These are phyloP conservation scores for Gopherus evgoodei DNA, from an alignment of 2,113 vertebrate species.

Conservation along the genomic window DNA sequence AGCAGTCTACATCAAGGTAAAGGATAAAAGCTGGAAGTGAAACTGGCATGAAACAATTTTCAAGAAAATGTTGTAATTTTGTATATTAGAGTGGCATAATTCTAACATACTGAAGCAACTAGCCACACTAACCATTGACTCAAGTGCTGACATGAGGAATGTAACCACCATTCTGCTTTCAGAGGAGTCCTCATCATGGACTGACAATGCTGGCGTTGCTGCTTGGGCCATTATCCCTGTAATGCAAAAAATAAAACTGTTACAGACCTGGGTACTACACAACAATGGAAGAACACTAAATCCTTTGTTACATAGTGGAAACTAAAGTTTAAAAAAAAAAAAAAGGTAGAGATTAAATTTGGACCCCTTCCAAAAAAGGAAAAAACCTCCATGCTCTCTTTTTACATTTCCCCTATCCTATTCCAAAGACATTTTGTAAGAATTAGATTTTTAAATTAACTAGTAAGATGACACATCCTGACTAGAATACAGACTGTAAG, in stretches of 20 bases:
- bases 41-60: neutral
- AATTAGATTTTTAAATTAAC: neutral
- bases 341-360: neutral
- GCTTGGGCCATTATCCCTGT: constrained; percentile 79
- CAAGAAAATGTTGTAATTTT: neutral
- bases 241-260: neutral
- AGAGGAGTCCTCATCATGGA: constrained; percentile 68
- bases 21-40: neutral
- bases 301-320: fast-evolving
- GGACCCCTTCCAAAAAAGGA: neutral
- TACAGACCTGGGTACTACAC: neutral
- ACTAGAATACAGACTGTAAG: neutral
- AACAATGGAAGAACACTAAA: neutral
- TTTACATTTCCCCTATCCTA: neutral
- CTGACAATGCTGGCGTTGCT: neutral
- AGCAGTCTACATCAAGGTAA: neutral
- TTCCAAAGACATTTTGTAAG: neutral
- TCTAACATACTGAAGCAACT: neutral
- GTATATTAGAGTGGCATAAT: neutral
- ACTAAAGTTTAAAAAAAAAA: neutral
- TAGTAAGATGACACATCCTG: neutral
- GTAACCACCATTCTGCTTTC: constrained; percentile 81
- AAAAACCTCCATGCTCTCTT: neutral
- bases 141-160: constrained; percentile 84
- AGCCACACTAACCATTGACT: constrained; percentile 82